Evolutionary conservation across 2,888 invertebrate genomes (phyloP).

Genomic region (Brenthis daphne): DNA sequence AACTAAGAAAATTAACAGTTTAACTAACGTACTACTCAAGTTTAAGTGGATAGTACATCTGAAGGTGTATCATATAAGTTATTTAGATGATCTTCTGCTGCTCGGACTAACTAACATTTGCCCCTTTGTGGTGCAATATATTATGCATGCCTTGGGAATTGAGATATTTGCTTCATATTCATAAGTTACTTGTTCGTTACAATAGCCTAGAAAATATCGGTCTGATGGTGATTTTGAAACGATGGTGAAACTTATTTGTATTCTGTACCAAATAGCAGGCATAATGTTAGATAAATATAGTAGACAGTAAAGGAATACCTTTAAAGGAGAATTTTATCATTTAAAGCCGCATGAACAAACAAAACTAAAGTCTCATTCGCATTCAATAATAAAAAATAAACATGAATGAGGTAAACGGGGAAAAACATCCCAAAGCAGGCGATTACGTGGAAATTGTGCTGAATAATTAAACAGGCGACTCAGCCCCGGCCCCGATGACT

Average conservation of each 20-base stretch:
- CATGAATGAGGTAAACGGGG: not conserved
- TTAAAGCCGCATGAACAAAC: not conserved
- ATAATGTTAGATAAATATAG: not conserved
- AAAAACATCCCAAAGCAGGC: conserved; percentile 40
- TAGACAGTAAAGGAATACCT: not conserved
- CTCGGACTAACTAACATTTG: conserved; percentile 21
- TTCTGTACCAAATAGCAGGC: too few species aligned
- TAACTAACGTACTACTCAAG: conserved; percentile 11
- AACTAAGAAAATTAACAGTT: conserved; percentile 16
- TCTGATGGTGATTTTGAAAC: not conserved
- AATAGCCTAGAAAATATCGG: not conserved
- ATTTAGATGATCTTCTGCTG: conserved; percentile 19
- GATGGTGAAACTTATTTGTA: not conserved
- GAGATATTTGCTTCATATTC: conserved; percentile 19
- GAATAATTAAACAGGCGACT: conserved; percentile 63
- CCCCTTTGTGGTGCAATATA: conserved; percentile 12
- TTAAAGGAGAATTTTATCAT: not conserved
- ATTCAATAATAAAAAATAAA: conserved; percentile 10
- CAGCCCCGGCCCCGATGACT: conserved; percentile 47
- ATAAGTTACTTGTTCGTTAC: conserved; percentile 11
- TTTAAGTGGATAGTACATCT: conserved; percentile 17
- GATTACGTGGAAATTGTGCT: conserved; percentile 54
- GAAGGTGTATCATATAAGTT: conserved; percentile 23
- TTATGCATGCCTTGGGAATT: conserved; percentile 11
- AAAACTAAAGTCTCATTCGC: not conserved